phyloP scores from a whole-genome alignment of 2,113 vertebrate species.

The Plecotus auritus region DNA sequence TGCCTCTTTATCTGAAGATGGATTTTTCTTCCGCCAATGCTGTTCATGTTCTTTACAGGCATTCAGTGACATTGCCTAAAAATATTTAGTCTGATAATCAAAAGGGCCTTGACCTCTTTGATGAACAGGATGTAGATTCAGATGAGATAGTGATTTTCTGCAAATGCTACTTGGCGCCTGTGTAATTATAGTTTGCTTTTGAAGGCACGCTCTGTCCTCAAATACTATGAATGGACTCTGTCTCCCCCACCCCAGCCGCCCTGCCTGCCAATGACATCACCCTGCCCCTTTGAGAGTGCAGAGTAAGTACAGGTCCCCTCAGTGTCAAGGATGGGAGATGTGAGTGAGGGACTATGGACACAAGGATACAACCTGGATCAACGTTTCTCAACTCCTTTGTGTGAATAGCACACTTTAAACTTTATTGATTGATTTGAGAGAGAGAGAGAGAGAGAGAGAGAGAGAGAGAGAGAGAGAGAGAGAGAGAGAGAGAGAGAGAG shows the following conservation, averaged over 20 bases:
- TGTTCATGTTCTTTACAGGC: conserved; percentile 50
- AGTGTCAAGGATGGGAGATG: neutral
- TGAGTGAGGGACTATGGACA: neutral
- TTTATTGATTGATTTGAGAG: neutral
- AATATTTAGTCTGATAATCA: conserved; percentile 71
- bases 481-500: neutral
- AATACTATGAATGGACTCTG: neutral
- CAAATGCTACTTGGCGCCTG: conserved; percentile 3
- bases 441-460: too few species aligned
- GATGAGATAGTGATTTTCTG: conserved; percentile 57
- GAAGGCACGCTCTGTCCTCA: conserved; percentile 49
- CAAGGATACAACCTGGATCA: neutral
- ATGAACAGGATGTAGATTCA: conserved; percentile 58
- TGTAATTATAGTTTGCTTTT: conserved; percentile 52
- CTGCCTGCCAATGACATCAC: neutral
- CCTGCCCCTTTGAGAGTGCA: neutral
- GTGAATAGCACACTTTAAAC: neutral
- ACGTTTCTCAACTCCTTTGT: neutral
- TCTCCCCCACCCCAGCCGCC: neutral
- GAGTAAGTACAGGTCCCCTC: neutral
- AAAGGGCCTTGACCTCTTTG: conserved; percentile 54
- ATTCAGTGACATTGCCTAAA: conserved; percentile 57
- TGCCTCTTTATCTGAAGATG: neutral
- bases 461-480: neutral
- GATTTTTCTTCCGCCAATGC: neutral